Conservation (phyloP, 2,113 vertebrate genomes). For the Catharus minimus region DNA sequence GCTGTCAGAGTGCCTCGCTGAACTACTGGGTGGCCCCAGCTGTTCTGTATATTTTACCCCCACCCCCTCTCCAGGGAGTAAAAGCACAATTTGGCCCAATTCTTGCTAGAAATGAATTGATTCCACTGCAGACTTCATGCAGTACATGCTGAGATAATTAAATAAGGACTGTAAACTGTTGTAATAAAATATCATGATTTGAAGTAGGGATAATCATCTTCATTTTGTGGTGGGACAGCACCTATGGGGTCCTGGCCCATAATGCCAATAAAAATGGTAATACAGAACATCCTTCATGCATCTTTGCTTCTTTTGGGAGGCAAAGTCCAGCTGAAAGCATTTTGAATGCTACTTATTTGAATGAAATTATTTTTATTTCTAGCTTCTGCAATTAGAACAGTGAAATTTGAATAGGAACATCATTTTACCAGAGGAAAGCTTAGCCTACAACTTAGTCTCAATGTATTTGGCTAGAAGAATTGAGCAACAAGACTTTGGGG, state of each 20-base stretch:
- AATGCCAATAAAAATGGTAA: neutral
- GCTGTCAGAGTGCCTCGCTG: neutral
- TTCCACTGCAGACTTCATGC: conserved; percentile 7
- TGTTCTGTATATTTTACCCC: conserved; percentile 42
- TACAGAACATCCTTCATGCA: neutral
- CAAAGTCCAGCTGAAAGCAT: conserved; percentile 26
- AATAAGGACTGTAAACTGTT: conserved; percentile 31
- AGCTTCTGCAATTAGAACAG: conserved; percentile 55
- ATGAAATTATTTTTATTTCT: conserved; percentile 50
- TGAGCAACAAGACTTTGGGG: neutral
- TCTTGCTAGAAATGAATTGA: conserved; percentile 39
- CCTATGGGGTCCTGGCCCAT: conserved; percentile 9
- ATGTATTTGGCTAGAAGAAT: neutral
- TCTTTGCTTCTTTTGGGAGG: neutral
- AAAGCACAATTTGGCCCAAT: conserved; percentile 40
- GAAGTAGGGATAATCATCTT: conserved; percentile 13
- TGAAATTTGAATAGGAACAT: conserved; percentile 37
- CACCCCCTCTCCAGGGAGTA: conserved; percentile 29
- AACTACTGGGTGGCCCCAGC: conserved; percentile 61
- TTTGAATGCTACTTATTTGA: conserved; percentile 30
- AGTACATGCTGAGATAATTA: conserved; percentile 44
- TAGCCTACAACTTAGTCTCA: conserved; percentile 24
- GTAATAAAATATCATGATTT: conserved; percentile 18
- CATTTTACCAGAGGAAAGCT: conserved; percentile 5
- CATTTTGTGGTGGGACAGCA: neutral